Conservation (phyloP, 2,888 invertebrate genomes). For the Hecatera dysodea region DNA sequence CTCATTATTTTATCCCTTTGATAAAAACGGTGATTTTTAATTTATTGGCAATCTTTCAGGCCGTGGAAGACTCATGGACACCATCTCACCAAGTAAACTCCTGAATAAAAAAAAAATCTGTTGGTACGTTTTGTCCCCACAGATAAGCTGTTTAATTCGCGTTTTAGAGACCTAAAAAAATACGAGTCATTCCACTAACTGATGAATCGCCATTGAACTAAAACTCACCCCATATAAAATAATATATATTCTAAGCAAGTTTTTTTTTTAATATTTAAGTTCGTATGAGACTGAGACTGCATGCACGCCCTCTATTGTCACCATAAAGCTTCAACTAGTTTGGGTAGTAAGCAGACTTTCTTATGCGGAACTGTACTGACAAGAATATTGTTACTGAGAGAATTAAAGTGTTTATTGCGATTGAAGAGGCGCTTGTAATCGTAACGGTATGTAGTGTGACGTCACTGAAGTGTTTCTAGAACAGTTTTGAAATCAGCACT, state of each 20-base stretch:
- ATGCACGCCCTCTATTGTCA: slow-evolving; percentile 63
- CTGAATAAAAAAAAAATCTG: no score
- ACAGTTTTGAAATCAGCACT: neutral
- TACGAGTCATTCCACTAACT: neutral
- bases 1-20: slow-evolving; percentile 61
- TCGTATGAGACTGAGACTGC: slow-evolving; percentile 77
- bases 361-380: slow-evolving; percentile 65
- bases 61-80: neutral
- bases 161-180: neutral
- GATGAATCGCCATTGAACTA: neutral
- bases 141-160: neutral
- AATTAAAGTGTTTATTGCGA: slow-evolving; percentile 57
- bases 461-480: neutral
- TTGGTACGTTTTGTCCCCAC: no score
- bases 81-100: neutral
- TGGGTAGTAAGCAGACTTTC: slow-evolving; percentile 55
- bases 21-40: slow-evolving; percentile 22
- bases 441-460: slow-evolving; percentile 44
- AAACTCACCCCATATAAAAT: slow-evolving; percentile 12
- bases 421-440: slow-evolving; percentile 33
- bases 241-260: slow-evolving; percentile 62
- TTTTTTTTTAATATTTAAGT: slow-evolving; percentile 70
- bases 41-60: neutral
- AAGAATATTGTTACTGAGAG: slow-evolving; percentile 60
- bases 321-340: slow-evolving; percentile 38